Evolutionary conservation across 1,140 invertebrate species (phyloP), one percentile per base, ranked within the genome.

Genomic region (Hycleus cichorii): DNA sequence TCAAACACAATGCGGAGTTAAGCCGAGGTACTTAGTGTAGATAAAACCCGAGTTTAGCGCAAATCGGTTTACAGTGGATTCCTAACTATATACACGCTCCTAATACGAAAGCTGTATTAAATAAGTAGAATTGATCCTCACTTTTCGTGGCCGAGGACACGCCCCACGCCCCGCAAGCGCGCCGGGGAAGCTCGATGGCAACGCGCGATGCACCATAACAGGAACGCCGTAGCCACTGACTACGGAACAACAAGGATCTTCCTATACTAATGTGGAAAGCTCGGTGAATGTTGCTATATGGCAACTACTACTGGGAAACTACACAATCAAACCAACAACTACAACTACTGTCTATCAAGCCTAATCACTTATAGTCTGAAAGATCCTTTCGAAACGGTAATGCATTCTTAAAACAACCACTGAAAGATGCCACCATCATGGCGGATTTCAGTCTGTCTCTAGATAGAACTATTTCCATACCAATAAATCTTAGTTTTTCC

Each of bases 71-170:
- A 73, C 70, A 72, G 72, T 72, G 69, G 72, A 73, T 73, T 73
- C 70, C 72, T 72, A 73, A 73, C 72, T 73, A 73, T 73, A 73
- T 73, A 73, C 72, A 73, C 72, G 72, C 70, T 67, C 64, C 72
- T 73, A 73, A 73, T 73, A 73, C 72, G 72, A 72, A 73, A 72
- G 70, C 72, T 72, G 72, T 73, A 73, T 73, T 73, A 73, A 73
- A 73, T 73, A 73, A 73, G 72, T 73, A 69, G 72, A 73, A 73
- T 73, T 72, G 72, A 73, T 73, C 70, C 72, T 72, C 71, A 73
- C 72, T 73, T 73, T 73, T 72, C 72, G 69, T 69, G 63, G 68
- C 68, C 67, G 66, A 47, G 69, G 64, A 63, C 67, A 64, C 64
- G 58, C 60, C 58, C 68, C 64, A 62, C 68, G 64, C 67, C 67